Evolutionary conservation across 1,140 invertebrate genomes (phyloP).

Genomic region (Helicoverpa zea): DNA sequence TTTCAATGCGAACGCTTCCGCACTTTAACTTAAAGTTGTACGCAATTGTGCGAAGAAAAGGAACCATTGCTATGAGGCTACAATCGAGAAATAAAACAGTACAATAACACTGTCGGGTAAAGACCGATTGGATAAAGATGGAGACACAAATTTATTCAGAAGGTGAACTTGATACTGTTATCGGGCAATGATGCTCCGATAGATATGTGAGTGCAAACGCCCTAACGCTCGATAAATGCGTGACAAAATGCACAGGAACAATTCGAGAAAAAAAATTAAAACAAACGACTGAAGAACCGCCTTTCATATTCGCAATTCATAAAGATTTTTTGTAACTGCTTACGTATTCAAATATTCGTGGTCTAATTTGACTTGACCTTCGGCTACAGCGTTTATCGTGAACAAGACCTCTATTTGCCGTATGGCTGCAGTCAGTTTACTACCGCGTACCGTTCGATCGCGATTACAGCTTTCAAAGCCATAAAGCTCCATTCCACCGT

Average conservation of each 20-base stretch:
- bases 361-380: background rate
- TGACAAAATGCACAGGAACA: too few species aligned
- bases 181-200: too few species aligned
- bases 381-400: background rate
- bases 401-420: slow-evolving; percentile 20
- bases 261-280: background rate
- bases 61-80: slow-evolving; percentile 4
- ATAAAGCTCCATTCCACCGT: slow-evolving; percentile 49
- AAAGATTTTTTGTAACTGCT: background rate
- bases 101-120: slow-evolving; percentile 20
- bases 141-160: background rate
- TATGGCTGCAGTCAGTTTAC: slow-evolving; percentile 49
- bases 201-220: too few species aligned
- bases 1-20: slow-evolving; percentile 6
- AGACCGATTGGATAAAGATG: slow-evolving; percentile 33
- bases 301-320: too few species aligned
- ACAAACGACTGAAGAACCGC: too few species aligned
- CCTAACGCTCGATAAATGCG: too few species aligned
- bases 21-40: slow-evolving; percentile 4
- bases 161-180: background rate
- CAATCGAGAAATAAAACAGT: slow-evolving; percentile 30
- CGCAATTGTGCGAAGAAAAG: slow-evolving; percentile 12
- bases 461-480: slow-evolving; percentile 53
- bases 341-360: background rate
- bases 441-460: slow-evolving; percentile 36